phyloP scores from a whole-genome alignment of 2,888 invertebrate genomes.

The Agonum fuliginosum region DNA sequence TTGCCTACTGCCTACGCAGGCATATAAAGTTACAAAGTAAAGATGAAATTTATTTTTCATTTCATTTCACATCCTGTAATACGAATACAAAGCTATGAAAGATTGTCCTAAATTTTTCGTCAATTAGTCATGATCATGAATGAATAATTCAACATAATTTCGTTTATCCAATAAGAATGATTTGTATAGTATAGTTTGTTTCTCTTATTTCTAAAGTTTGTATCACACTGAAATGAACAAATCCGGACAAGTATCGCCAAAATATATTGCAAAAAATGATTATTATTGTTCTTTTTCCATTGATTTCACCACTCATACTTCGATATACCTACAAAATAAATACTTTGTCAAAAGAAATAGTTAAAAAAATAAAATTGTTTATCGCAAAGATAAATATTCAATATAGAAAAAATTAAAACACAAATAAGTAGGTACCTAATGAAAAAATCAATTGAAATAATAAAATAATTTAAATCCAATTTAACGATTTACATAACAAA shows the following conservation, averaged over 20 bases:
- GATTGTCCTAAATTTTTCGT: constrained; percentile 25
- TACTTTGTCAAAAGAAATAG: constrained; percentile 1
- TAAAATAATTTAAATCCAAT: no score
- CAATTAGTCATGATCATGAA: constrained; percentile 36
- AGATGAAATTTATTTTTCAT: constrained; percentile 9
- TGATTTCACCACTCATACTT: constrained; percentile 2
- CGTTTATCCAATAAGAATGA: background rate
- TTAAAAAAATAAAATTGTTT: no score
- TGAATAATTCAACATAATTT: constrained; percentile 12
- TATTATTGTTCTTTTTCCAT: background rate
- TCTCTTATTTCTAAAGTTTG: no score
- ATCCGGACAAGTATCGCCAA: background rate
- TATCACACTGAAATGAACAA: background rate
- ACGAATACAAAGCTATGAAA: background rate
- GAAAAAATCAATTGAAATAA: no score
- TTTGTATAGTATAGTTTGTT: no score
- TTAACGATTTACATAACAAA: no score
- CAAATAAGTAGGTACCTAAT: no score
- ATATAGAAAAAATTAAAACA: no score
- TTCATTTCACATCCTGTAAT: constrained; percentile 8
- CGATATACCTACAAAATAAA: constrained; percentile 5
- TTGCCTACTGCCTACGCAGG: no score
- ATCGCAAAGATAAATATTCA: no score
- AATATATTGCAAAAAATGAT: background rate
- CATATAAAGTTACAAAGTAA: background rate